Evolutionary conservation across 2,888 invertebrate species (phyloP).

Genomic region (Cosmia trapezina): DNA sequence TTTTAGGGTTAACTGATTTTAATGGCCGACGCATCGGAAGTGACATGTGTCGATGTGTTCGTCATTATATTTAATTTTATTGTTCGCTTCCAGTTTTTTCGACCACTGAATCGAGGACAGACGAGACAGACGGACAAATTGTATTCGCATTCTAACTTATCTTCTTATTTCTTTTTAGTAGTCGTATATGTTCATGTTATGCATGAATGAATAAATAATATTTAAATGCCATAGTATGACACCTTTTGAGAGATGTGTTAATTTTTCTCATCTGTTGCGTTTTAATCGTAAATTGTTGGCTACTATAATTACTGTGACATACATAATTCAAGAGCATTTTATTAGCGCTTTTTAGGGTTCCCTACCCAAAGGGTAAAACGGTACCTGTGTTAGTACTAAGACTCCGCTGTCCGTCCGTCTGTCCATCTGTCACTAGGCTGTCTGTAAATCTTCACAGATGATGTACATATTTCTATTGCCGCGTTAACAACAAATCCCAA

Average conservation of each 20-base stretch:
- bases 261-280: constrained; percentile 5
- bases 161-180: constrained; percentile 6
- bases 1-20: constrained; percentile 85
- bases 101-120: constrained; percentile 4
- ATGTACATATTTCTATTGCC: too few species aligned
- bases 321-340: constrained; percentile 3
- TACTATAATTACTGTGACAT: background rate
- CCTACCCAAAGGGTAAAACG: too few species aligned
- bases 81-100: constrained; percentile 63
- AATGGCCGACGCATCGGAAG: constrained; percentile 83
- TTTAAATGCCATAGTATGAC: background rate
- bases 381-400: too few species aligned
- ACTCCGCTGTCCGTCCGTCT: too few species aligned
- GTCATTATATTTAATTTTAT: constrained; percentile 88
- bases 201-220: constrained; percentile 25
- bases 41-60: constrained; percentile 86
- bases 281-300: background rate
- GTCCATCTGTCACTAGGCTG: too few species aligned
- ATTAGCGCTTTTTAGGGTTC: background rate
- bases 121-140: constrained; percentile 43
- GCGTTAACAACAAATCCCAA: too few species aligned
- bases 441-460: too few species aligned
- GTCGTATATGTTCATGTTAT: constrained; percentile 8
- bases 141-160: constrained; percentile 22
- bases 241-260: constrained; percentile 23